Conservation (phyloP, 2,113 vertebrate species). For the Mus musculus region GRCm39 chr19:16085001-16085500, state of each 20-base stretch:
- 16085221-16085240: neutral
- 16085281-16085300: neutral
- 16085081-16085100: neutral
- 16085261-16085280: neutral
- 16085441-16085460: no score
- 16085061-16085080: neutral
- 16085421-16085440: neutral
- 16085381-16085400: neutral
- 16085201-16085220: neutral
- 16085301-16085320: slow-evolving; percentile 24
- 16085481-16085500: neutral
- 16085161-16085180: neutral
- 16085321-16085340: neutral
- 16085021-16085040: neutral
- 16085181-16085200: neutral
- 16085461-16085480: neutral
- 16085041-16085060: neutral
- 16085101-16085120: neutral
- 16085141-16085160: neutral
- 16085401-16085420: neutral
- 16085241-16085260: neutral
- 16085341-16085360: neutral
- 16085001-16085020: neutral
- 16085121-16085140: neutral
- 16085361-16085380: neutral